phyloP scores from a whole-genome alignment of 2,888 invertebrate genomes.

The Glaucopsyche alexis region DNA sequence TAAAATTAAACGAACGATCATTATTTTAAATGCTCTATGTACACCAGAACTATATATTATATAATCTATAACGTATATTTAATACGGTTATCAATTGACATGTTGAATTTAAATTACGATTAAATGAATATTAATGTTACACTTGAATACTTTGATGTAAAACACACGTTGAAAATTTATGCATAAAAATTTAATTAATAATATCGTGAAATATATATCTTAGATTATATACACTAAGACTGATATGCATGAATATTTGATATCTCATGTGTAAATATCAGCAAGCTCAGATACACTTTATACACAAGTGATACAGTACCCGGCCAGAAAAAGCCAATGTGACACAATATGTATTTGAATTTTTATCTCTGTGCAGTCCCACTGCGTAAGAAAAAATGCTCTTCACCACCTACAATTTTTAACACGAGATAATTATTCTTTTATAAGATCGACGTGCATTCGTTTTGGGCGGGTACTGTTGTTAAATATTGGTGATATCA shows the following conservation, averaged over 20 bases:
- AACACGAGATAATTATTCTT: too few species aligned
- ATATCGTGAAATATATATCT: constrained; percentile 11
- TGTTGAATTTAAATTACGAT: neutral
- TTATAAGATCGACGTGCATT: neutral
- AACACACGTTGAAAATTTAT: neutral
- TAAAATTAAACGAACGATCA: neutral
- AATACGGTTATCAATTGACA: constrained; percentile 6
- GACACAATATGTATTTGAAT: too few species aligned
- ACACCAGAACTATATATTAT: neutral
- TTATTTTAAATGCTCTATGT: neutral
- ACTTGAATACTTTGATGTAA: neutral
- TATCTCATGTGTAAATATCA: neutral
- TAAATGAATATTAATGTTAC: neutral
- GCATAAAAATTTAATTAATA: neutral
- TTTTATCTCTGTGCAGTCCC: too few species aligned
- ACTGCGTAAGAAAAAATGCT: too few species aligned
- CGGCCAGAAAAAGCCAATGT: too few species aligned
- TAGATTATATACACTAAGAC: neutral
- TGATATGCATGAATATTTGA: neutral
- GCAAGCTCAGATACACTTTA: neutral
- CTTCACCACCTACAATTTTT: too few species aligned
- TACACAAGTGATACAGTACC: neutral
- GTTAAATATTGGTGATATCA: neutral
- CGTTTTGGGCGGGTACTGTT: neutral
- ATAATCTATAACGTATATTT: neutral